Base-by-base conservation (phyloP, 1,140 invertebrate genomes). In the Diabrotica undecimpunctata region DNA sequence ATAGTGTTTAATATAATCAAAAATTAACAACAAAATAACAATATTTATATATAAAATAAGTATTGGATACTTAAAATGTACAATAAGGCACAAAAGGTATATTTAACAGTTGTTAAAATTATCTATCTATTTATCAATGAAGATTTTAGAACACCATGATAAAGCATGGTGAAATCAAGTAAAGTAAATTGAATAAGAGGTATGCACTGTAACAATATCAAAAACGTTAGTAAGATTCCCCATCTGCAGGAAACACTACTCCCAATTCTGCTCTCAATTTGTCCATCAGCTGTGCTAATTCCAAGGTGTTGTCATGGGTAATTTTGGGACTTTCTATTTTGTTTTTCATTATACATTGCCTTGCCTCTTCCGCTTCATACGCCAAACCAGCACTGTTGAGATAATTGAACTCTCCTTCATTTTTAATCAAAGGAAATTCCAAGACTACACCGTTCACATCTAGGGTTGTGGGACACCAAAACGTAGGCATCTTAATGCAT, bases 331-430 rank as follows among this genome's bases (percentile, higher is more conserved):
- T 88, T 79, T 91, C 87, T 9, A 79, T 77, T 61, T 86, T 73
- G 83, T 87, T 87, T 70, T 82, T 78, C 61, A 80, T 70, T 60
- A 94, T 83, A 70, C 89, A 91, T 68, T 82, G 79, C 37, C 87
- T 81, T 25, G 86, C 88, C 81, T 92, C 90, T 54, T 85, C 79
- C 7, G 90, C 88, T 80, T 95, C 86, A 72, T 88, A 94, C 39
- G 83, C 79, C 12, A 94, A 78, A 14, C 89, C 90, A 51, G 82
- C 82, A 38, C 88, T 89, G 73, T 93, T 91, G 0, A 46, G 38
- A 60, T 69, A 11, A 66, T 70, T 70, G 86, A 92, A 77, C 87
- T 86, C 62, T 83, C 86, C 46, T 10, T 46, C 14, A 39, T 66
- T 66, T 56, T 63, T 12, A n/a, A 64, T 37, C 13, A 69, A 37